Conservation (phyloP, 23 tunicate species). For the Clavelina lepadiformis region DNA sequence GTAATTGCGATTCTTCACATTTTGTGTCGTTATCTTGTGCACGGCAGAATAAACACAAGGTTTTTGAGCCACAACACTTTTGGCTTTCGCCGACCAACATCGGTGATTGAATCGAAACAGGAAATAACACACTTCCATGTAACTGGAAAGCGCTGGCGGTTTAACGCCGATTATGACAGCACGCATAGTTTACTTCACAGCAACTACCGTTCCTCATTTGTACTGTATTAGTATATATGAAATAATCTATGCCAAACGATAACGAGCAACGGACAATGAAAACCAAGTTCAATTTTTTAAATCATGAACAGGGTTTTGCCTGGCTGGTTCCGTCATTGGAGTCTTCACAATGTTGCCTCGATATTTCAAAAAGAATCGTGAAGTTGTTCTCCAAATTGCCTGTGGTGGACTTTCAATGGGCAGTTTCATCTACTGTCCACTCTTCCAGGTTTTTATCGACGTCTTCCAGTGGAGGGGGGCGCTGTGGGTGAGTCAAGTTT, state of each 20-base stretch:
- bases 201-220: too few species aligned
- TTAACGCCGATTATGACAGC: too few species aligned
- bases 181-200: too few species aligned
- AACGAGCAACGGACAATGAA: too few species aligned
- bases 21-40: background rate
- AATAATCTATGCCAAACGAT: too few species aligned
- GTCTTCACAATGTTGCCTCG: slow-evolving; percentile 5
- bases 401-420: slow-evolving; percentile 5
- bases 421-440: slow-evolving; percentile 11
- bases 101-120: too few species aligned
- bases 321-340: background rate
- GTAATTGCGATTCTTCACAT: too few species aligned
- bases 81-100: background rate
- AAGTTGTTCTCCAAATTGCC: background rate
- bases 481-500: slow-evolving; percentile 5
- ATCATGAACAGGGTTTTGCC: background rate
- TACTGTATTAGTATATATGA: too few species aligned
- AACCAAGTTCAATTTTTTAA: background rate
- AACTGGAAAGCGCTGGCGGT: too few species aligned
- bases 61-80: background rate
- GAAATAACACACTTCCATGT: too few species aligned
- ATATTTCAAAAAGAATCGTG: slow-evolving; percentile 5
- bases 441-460: slow-evolving; percentile 9
- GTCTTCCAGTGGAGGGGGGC: slow-evolving; percentile 14
- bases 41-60: background rate